phyloP scores from a whole-genome alignment of 2,797 vertebrate species.

The Sebastes matsubarae region DNA sequence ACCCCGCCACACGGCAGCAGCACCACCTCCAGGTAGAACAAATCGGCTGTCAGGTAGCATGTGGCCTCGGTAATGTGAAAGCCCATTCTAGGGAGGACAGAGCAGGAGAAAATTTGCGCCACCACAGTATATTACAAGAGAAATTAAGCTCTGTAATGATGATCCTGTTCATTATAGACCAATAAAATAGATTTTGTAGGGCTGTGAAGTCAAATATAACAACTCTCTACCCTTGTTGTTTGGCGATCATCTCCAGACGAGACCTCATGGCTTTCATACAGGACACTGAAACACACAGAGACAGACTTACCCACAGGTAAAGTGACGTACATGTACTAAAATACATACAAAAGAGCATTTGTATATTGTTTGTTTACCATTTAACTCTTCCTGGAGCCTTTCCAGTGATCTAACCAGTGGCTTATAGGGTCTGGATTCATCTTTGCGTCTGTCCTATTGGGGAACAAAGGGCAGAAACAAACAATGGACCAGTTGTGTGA shows the following conservation, averaged over 20 bases:
- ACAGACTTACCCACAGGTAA: neutral
- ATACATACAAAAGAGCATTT: neutral
- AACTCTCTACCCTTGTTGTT: slow-evolving; percentile 83
- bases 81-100: slow-evolving; percentile 75
- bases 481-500: slow-evolving; percentile 63
- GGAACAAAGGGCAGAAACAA: slow-evolving; percentile 39
- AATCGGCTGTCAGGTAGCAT: slow-evolving; percentile 88
- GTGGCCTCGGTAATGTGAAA: slow-evolving; percentile 82
- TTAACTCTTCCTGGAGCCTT: slow-evolving; percentile 82
- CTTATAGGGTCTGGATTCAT: slow-evolving; percentile 58
- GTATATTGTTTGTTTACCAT: slow-evolving; percentile 73
- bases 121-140: neutral
- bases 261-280: slow-evolving; percentile 78
- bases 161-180: neutral
- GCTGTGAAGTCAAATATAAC: neutral
- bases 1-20: slow-evolving; percentile 81
- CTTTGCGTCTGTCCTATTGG: slow-evolving; percentile 81
- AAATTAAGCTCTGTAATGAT: neutral
- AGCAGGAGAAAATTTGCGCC: neutral
- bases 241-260: slow-evolving; percentile 84
- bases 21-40: slow-evolving; percentile 90
- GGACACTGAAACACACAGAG: slow-evolving; percentile 76
- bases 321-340: neutral
- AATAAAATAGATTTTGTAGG: neutral
- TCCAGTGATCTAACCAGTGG: slow-evolving; percentile 77